A percentile compares a stretch with the other conserved stretches of the same genome.
These are phyloP conservation scores for Serripes groenlandicus DNA, from an alignment of 2,888 invertebrate genomes.

Conservation along the genomic window DNA sequence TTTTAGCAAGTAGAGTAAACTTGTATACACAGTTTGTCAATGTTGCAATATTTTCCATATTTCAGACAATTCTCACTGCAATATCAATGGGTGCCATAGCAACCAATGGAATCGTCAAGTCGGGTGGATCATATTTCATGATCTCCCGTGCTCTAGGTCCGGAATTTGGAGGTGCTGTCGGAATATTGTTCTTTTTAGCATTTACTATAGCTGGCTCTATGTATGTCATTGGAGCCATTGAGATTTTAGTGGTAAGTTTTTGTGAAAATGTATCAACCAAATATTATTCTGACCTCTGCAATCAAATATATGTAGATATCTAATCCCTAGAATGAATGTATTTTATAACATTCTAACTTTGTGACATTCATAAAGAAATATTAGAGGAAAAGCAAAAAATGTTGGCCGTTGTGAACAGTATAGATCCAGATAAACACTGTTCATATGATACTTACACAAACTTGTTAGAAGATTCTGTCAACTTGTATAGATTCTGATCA, in stretches of 20 bases:
- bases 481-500: no score
- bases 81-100: constrained; percentile 99
- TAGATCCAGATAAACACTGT: no score
- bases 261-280: no score
- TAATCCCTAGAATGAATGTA: no score
- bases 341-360: no score
- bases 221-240: constrained; percentile 99
- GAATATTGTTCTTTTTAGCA: constrained; percentile 99
- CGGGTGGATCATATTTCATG: constrained; percentile 99
- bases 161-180: constrained; percentile 99
- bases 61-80: constrained; percentile 88
- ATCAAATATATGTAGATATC: no score
- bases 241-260: constrained; percentile 95
- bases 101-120: constrained; percentile 99
- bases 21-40: background rate
- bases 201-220: constrained; percentile 99
- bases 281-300: no score
- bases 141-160: constrained; percentile 97
- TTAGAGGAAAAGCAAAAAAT: no score
- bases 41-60: constrained; percentile 51
- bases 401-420: no score
- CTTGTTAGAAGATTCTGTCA: no score
- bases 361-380: no score
- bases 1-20: background rate
- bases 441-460: no score